Evolutionary conservation across 1,140 invertebrate species (phyloP).

Genomic region (Zaprionus vittiger): DNA sequence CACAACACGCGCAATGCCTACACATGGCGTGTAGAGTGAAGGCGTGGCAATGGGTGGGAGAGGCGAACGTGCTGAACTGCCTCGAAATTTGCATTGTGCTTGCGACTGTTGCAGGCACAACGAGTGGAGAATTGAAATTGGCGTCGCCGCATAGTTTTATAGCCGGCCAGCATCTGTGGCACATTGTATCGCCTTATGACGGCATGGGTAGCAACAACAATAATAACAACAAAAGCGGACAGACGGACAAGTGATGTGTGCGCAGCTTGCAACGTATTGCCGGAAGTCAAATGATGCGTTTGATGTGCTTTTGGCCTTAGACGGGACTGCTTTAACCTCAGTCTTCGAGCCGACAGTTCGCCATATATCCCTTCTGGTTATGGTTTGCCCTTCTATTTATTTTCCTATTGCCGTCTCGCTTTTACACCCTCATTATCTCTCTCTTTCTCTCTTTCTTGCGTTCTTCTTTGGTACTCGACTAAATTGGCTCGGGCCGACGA

Average conservation of each 20-base stretch:
- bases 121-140: conserved; percentile 47
- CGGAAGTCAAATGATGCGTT: conserved; percentile 76
- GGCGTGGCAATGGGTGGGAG: neutral
- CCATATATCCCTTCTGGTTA: conserved; percentile 12
- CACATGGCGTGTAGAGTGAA: neutral
- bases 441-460: neutral
- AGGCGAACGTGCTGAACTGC: conserved; percentile 27
- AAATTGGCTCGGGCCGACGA: conserved; percentile 37
- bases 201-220: conserved; percentile 29
- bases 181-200: conserved; percentile 54
- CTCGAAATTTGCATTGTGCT: conserved; percentile 54
- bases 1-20: conserved; percentile 24
- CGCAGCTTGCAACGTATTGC: conserved; percentile 55
- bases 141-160: conserved; percentile 56
- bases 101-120: conserved; percentile 42
- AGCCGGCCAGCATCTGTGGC: conserved; percentile 62
- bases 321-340: conserved; percentile 18
- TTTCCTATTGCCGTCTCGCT: conserved; percentile 31
- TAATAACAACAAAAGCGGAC: conserved; percentile 5
- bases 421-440: neutral
- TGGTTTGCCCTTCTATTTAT: conserved; percentile 21
- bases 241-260: conserved; percentile 31
- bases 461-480: neutral
- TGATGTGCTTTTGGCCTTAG: conserved; percentile 64
- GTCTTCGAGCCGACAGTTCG: conserved; percentile 5